Evolutionary conservation across 2,797 vertebrate genomes (phyloP).

Genomic region (Anguilla anguilla): DNA sequence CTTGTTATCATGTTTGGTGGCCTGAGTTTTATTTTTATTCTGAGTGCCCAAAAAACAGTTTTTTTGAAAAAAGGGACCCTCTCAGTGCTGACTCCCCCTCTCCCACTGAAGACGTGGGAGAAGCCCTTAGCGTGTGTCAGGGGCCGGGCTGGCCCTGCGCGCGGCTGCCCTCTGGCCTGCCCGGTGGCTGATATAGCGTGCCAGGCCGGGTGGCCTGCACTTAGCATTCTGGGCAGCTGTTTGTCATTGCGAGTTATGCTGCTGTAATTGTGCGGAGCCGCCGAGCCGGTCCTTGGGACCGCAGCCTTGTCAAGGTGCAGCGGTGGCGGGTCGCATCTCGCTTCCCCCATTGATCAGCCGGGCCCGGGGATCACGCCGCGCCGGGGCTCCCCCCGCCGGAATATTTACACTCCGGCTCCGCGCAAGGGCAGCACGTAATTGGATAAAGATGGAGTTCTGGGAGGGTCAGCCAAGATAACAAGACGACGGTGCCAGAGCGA

Average conservation of each 20-base stretch:
- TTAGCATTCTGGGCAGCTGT: constrained; percentile 58
- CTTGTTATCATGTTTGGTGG: not conserved
- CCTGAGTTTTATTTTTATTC: constrained; percentile 5
- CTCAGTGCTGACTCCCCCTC: not conserved
- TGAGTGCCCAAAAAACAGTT: not conserved
- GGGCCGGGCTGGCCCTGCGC: constrained; percentile 24
- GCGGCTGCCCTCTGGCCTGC: constrained; percentile 43
- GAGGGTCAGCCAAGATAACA: constrained; percentile 43
- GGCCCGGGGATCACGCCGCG: constrained; percentile 41
- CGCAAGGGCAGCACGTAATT: constrained; percentile 44
- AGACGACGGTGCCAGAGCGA: constrained; percentile 33
- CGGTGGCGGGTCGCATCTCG: constrained; percentile 52
- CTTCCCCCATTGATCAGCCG: constrained; percentile 55
- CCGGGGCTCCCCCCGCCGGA: constrained; percentile 44
- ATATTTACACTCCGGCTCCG: constrained; percentile 50
- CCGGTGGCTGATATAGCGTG: constrained; percentile 42
- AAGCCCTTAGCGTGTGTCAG: constrained; percentile 15
- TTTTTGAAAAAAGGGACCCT: not conserved
- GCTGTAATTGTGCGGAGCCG: constrained; percentile 57
- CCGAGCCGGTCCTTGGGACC: constrained; percentile 55
- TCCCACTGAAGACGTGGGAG: constrained; percentile 9
- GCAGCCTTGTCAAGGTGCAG: constrained; percentile 60
- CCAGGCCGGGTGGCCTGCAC: constrained; percentile 41
- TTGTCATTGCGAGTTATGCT: constrained; percentile 61
- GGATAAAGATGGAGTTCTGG: constrained; percentile 39